phyloP scores from a whole-genome alignment of 2,113 vertebrate species.

The Aptenodytes patagonicus region DNA sequence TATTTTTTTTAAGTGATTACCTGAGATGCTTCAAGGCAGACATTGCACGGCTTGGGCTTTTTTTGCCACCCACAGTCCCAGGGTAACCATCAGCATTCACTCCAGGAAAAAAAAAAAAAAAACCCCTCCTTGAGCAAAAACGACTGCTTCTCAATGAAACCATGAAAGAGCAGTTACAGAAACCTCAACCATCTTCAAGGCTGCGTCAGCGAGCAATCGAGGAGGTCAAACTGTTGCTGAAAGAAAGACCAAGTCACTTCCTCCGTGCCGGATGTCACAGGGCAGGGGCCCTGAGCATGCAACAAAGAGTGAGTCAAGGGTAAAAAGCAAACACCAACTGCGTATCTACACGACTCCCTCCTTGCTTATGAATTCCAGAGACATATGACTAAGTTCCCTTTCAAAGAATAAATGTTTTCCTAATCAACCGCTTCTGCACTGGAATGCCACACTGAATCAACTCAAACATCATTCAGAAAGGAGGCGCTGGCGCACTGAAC shows the following conservation, averaged over 20 bases:
- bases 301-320: not conserved
- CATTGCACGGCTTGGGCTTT: not conserved
- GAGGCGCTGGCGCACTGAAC: not conserved
- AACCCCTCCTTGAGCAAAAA: not conserved
- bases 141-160: not conserved
- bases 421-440: not conserved
- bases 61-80: not conserved
- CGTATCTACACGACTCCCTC: not conserved
- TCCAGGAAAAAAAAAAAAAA: not conserved
- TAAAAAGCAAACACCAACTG: not conserved
- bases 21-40: not conserved
- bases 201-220: rapidly evolving
- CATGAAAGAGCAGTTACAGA: not conserved
- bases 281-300: not conserved
- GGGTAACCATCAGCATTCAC: not conserved
- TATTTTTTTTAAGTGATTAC: not conserved
- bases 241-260: not conserved
- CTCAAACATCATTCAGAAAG: too few species aligned
- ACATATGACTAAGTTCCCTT: not conserved
- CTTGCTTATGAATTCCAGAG: not conserved
- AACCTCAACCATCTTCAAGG: not conserved
- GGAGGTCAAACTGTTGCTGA: not conserved
- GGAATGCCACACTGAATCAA: too few species aligned
- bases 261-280: not conserved
- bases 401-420: not conserved